A percentile compares a stretch with the other conserved stretches of the same genome.
These are phyloP conservation scores for Drosophila watanabei DNA, from an alignment of 1,140 invertebrate genomes.

Conservation along the genomic window DNA sequence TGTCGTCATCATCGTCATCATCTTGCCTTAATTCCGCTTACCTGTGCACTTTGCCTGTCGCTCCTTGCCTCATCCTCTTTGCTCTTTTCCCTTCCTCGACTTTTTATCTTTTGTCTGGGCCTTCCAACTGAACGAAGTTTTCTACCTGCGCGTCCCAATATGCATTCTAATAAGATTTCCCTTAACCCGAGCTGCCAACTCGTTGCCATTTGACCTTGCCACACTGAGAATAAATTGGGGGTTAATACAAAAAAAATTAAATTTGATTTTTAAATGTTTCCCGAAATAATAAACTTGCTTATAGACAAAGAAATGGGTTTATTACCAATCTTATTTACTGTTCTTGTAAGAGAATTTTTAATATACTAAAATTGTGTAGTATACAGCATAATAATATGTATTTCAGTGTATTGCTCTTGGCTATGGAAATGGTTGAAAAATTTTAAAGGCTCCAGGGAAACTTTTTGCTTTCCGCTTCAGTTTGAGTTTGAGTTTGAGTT, in stretches of 20 bases:
- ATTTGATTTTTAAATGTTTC: not conserved
- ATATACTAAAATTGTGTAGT: not conserved
- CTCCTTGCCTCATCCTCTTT: conserved; percentile 4
- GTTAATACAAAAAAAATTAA: too few relatives aligned
- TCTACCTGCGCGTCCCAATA: conserved; percentile 59
- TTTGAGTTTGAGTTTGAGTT: conserved; percentile 13
- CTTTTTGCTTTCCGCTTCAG: conserved; percentile 36
- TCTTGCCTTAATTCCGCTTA: conserved; percentile 61
- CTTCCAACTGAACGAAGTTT: conserved; percentile 46
- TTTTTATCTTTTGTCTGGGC: conserved; percentile 18
- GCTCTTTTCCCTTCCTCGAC: not conserved
- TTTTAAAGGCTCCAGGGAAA: conserved; percentile 29
- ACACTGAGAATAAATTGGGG: not conserved
- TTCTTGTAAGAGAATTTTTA: not conserved
- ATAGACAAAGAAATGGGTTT: too few relatives aligned
- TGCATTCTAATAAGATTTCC: conserved; percentile 81
- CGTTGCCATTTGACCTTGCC: conserved; percentile 48
- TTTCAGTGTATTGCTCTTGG: not conserved
- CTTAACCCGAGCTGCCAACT: conserved; percentile 41
- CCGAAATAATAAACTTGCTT: not conserved
- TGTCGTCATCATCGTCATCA: conserved; percentile 65
- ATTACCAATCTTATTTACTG: not conserved
- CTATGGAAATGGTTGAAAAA: conserved; percentile 1
- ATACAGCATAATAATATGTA: not conserved
- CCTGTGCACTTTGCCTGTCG: conserved; percentile 67